phyloP scores from a whole-genome alignment of 1,140 invertebrate species.

The Heliothis subflexa region DNA sequence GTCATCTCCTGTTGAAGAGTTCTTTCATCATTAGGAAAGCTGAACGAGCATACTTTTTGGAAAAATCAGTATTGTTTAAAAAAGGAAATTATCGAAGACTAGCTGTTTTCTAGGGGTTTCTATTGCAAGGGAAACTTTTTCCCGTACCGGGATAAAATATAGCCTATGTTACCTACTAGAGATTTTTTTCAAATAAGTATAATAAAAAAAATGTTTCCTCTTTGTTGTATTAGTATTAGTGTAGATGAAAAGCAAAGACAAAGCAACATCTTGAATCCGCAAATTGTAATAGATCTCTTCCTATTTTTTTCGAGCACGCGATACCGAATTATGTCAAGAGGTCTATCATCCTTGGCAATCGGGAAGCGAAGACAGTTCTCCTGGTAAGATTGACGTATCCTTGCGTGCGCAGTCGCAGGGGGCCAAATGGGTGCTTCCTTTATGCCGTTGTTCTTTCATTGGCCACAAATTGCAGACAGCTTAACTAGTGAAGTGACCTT shows the following conservation, averaged over 20 bases:
- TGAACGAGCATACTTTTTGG: not conserved
- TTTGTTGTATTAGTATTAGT: too few species aligned
- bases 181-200: too few species aligned
- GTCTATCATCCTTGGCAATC: conserved; percentile 27
- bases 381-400: conserved; percentile 68
- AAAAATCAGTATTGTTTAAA: too few species aligned
- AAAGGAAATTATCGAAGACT: too few species aligned
- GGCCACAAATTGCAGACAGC: conserved; percentile 29
- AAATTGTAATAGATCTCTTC: not conserved
- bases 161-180: too few species aligned
- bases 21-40: not conserved
- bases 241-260: too few species aligned
- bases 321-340: conserved; percentile 22
- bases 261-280: too few species aligned
- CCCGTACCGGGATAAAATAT: too few species aligned
- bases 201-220: too few species aligned
- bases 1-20: not conserved
- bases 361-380: conserved; percentile 38
- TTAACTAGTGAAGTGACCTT: conserved; percentile 18
- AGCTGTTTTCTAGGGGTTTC: too few species aligned
- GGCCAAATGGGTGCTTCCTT: conserved; percentile 73
- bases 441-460: conserved; percentile 38
- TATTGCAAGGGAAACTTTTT: too few species aligned
- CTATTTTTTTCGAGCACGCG: not conserved
- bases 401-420: conserved; percentile 58